Evolutionary conservation across 2,113 vertebrate species (phyloP).

Genomic region (Thunnus maccoyii): DNA sequence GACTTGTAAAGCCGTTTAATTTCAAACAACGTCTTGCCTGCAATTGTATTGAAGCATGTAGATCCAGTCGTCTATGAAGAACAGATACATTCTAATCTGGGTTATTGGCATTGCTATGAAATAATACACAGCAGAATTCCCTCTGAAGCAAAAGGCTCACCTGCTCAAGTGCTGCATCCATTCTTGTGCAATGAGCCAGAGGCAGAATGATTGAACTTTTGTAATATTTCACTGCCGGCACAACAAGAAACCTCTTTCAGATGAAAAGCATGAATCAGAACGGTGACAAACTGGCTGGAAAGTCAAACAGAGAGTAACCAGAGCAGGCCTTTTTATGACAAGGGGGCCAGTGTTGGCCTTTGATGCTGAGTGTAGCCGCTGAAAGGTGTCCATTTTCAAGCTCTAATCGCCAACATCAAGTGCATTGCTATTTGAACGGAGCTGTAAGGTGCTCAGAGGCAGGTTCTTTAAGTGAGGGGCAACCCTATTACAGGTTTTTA

Average conservation of each 20-base stretch:
- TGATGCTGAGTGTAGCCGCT: slow-evolving; percentile 79
- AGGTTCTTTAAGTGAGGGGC: slow-evolving; percentile 60
- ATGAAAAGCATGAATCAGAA: slow-evolving; percentile 75
- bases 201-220: slow-evolving; percentile 74
- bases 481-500: slow-evolving; percentile 61
- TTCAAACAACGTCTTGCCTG: slow-evolving; percentile 1
- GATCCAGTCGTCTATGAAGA: background rate
- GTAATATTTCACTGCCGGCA: slow-evolving; percentile 76
- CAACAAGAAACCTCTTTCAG: slow-evolving; percentile 79
- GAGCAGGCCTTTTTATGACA: slow-evolving; percentile 75
- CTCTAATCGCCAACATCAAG: slow-evolving; percentile 73
- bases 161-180: slow-evolving; percentile 55
- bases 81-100: slow-evolving; percentile 7
- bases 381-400: slow-evolving; percentile 81
- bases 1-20: slow-evolving; percentile 2
- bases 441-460: slow-evolving; percentile 57
- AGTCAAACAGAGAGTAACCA: slow-evolving; percentile 80
- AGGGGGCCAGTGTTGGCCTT: slow-evolving; percentile 73
- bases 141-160: slow-evolving; percentile 44
- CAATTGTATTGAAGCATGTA: slow-evolving; percentile 1
- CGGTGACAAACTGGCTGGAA: slow-evolving; percentile 82
- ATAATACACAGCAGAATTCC: background rate
- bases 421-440: slow-evolving; percentile 64
- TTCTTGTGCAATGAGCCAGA: slow-evolving; percentile 71
- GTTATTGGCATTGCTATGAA: slow-evolving; percentile 15